Evolutionary conservation across 2,888 invertebrate genomes (phyloP).

Genomic region (Periphyllus acericola): DNA sequence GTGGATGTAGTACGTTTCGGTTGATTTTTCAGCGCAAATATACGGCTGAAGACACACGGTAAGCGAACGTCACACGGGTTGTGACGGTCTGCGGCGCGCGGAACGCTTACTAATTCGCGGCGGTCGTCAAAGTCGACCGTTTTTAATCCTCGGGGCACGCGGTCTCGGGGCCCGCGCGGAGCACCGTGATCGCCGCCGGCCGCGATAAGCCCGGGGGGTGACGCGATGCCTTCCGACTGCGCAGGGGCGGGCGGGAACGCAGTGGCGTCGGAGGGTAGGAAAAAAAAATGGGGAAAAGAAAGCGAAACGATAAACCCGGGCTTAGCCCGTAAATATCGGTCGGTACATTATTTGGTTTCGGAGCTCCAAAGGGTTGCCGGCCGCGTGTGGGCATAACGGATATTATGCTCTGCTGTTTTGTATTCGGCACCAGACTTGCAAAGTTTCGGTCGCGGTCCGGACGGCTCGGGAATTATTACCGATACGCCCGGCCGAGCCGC

Average conservation of each 20-base stretch:
- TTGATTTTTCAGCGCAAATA: too few relatives aligned
- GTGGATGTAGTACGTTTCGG: too few relatives aligned
- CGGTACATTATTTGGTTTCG: background rate
- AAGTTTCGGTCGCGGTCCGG: conserved; percentile 44
- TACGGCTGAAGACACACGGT: too few relatives aligned
- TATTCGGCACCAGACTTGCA: conserved; percentile 46
- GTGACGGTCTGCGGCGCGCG: background rate
- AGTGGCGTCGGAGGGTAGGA: too few relatives aligned
- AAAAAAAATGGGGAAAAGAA: background rate
- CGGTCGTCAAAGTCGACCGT: background rate
- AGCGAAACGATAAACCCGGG: conserved; percentile 20
- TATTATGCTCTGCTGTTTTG: conserved; percentile 20
- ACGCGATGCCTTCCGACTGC: background rate
- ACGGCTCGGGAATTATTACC: conserved; percentile 37
- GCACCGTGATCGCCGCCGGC: conserved; percentile 8
- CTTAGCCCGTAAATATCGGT: conserved; percentile 47
- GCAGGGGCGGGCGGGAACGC: too few relatives aligned
- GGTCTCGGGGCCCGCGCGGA: background rate
- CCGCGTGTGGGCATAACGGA: background rate
- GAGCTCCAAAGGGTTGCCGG: conserved; percentile 7
- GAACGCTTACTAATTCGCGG: conserved; percentile 28
- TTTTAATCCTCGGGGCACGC: conserved; percentile 26
- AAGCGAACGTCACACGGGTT: background rate
- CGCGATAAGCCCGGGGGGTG: background rate
- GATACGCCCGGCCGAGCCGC: background rate